Conservation (phyloP, 2,888 invertebrate genomes). For the Julus scanicus region DNA sequence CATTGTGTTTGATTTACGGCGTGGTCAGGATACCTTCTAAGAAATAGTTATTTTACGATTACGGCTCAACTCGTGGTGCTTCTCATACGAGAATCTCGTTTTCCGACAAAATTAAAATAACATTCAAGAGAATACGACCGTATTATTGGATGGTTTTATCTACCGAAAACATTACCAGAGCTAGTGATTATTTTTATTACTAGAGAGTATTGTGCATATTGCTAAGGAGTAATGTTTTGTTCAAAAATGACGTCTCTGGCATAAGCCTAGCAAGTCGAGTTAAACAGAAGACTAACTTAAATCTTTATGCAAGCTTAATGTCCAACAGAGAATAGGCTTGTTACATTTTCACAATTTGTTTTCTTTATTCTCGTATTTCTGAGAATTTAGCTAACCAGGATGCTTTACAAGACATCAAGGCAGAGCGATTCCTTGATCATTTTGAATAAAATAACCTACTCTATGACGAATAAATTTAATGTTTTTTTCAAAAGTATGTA, state of each 20-base stretch:
- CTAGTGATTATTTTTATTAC: neutral
- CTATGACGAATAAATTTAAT: no score
- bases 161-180: neutral
- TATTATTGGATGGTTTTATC: neutral
- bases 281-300: neutral
- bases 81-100: neutral
- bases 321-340: neutral
- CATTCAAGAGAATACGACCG: neutral
- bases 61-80: neutral
- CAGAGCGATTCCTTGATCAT: no score
- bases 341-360: no score
- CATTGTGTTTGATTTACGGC: neutral
- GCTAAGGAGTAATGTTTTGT: neutral
- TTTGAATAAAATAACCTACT: no score
- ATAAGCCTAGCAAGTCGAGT: neutral
- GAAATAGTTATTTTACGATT: neutral
- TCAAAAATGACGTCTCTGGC: neutral
- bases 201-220: neutral
- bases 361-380: no score
- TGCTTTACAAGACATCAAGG: no score
- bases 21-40: constrained; percentile 17
- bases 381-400: no score
- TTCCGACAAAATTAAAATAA: constrained; percentile 1
- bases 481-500: no score
- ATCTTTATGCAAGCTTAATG: neutral